Base-by-base conservation (phyloP, 2,888 invertebrate genomes). In the Ophraella communa region DNA sequence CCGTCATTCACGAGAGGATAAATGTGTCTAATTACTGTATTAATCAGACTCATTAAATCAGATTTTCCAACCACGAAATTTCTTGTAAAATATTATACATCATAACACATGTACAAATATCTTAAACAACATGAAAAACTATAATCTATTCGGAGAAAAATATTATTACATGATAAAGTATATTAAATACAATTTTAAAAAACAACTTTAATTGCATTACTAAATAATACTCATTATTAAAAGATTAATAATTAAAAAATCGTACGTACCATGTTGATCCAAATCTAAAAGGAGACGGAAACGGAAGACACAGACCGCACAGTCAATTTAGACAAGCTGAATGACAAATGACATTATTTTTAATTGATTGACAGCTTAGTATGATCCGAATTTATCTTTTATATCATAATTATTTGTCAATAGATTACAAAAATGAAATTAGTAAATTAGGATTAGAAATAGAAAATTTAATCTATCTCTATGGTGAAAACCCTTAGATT, bases 11-110 rank as follows among this genome's bases (percentile, higher is more conserved):
- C 42, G n/a, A 3, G 23, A 55, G 7, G 4, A 56, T 33, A 45
- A 7, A 10, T 45, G n/a, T 14, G 47, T 49, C 23, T 27, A 20
- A 42, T 21, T 14, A 23, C 14, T 17, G 23, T 8, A 33, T 27
- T 18, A 58, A 27, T 81, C 87, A 87, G 87, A 85, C 87, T 87
- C 87, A 87, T 87, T 87, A 87, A 87, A 87, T 87, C 84, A 87
- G 85, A 83, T 82, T 80, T 77, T 67, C 68, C 80, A 77, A 76
- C 77, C 81, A 81, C 33, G 70, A 72, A 69, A 70, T 17, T 69
- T 75, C 73, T 74, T 71, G 69, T 61, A 47, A 27, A 24, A 14
- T 4, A 8, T 62, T 68, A 67, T 60, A 63, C 72, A 73, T 72
- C 73, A 75, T 55, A 39, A 58, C 58, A 65, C 61, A 57, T 61